Evolutionary conservation across 2,888 invertebrate species (phyloP).

Genomic region (Xiphydria camelus): DNA sequence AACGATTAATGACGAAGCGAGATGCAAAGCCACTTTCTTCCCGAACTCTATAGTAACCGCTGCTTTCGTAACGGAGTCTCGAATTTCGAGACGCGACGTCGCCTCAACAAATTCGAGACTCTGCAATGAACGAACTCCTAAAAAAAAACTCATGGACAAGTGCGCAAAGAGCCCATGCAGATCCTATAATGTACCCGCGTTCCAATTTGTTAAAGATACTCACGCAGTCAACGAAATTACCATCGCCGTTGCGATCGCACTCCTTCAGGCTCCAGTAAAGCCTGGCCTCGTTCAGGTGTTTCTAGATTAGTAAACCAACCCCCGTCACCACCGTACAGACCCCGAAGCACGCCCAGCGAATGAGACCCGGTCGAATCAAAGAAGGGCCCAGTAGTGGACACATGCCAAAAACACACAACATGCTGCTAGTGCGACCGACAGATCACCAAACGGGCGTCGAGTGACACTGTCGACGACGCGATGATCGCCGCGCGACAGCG

Average conservation of each 20-base stretch:
- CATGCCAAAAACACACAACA: constrained; percentile 58
- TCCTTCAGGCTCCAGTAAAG: constrained; percentile 62
- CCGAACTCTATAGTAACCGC: too few relatives aligned
- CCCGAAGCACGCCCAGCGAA: constrained; percentile 46
- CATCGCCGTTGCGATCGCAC: constrained; percentile 50
- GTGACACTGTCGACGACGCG: too few relatives aligned
- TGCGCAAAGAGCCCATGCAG: too few relatives aligned
- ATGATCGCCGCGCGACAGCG: too few relatives aligned
- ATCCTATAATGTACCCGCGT: too few relatives aligned
- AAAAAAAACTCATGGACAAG: too few relatives aligned
- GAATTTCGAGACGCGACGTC: too few relatives aligned
- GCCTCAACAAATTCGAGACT: too few relatives aligned
- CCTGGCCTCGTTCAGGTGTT: constrained; percentile 67
- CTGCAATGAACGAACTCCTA: too few relatives aligned
- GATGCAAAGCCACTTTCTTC: too few relatives aligned
- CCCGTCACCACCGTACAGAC: constrained; percentile 42
- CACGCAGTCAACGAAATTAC: constrained; percentile 50
- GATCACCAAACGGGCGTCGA: constrained; percentile 52
- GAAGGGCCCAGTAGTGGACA: constrained; percentile 46
- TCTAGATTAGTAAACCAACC: constrained; percentile 60
- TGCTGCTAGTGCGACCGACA: constrained; percentile 54
- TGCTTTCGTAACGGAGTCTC: too few relatives aligned
- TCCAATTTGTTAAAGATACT: constrained; percentile 39
- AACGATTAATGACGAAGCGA: too few relatives aligned
- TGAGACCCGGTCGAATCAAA: constrained; percentile 46